Percentiles rank a stretch among this genome's conserved stretches.
phyloP scores from a whole-genome alignment of 2,888 invertebrate species.

The Drosophila meridionalis region DNA sequence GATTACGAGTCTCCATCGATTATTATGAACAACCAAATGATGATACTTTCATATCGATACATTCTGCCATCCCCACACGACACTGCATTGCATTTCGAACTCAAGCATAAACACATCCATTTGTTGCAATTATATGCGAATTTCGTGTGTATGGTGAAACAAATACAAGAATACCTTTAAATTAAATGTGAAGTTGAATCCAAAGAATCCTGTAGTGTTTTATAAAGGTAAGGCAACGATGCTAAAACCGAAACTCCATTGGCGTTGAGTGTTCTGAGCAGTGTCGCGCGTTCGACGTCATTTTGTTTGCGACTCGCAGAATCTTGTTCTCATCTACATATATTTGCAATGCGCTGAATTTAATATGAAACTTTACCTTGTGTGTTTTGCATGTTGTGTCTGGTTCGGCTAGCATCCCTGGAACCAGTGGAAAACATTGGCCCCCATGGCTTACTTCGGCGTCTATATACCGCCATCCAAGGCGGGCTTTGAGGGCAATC shows the following conservation, averaged over 20 bases:
- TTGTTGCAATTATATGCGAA: conserved; percentile 15
- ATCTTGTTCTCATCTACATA: conserved; percentile 2
- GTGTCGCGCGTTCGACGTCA: conserved; percentile 27
- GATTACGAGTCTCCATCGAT: neutral
- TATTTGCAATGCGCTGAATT: conserved; percentile 14
- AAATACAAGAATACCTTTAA: neutral
- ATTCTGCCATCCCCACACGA: conserved; percentile 20
- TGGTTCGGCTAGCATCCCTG: neutral
- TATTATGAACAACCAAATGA: no score
- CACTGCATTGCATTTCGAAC: conserved; percentile 36
- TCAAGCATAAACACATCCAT: conserved; percentile 25
- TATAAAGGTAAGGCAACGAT: conserved; percentile 4
- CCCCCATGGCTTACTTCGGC: conserved; percentile 60
- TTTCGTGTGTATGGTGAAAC: conserved; percentile 15
- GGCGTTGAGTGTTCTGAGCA: conserved; percentile 25
- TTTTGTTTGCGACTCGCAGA: conserved; percentile 16
- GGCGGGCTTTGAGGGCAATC: conserved; percentile 61
- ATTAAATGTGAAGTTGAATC: conserved; percentile 21
- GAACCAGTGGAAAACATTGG: neutral
- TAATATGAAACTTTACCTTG: conserved; percentile 5
- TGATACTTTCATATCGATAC: conserved; percentile 8
- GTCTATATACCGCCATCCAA: conserved; percentile 66
- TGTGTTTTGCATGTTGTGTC: neutral
- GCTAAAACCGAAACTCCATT: conserved; percentile 6
- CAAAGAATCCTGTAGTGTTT: conserved; percentile 7